Conservation (phyloP, 2,113 vertebrate species). For the Amazona guildingii region DNA sequence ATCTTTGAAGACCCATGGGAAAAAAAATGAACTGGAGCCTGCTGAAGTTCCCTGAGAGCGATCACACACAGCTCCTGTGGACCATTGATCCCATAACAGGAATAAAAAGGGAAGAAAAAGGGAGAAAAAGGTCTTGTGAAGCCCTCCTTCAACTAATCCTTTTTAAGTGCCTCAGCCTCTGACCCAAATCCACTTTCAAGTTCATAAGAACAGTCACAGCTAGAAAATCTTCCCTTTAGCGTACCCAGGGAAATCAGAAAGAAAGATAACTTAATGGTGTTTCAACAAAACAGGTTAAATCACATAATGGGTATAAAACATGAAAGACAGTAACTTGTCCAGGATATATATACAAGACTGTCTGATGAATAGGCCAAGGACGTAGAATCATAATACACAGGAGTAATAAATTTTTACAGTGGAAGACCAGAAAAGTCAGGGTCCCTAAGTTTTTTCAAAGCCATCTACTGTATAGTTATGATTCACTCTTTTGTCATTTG, state of each 20-base stretch:
- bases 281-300: not conserved
- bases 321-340: not conserved
- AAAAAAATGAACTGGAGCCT: not conserved
- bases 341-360: rapidly evolving
- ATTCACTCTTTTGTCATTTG: not conserved
- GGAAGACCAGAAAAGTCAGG: not conserved
- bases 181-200: not conserved
- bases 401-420: not conserved
- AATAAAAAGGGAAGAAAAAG: not conserved
- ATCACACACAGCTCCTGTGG: not conserved
- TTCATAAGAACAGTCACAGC: not conserved
- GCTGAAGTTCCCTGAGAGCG: not conserved
- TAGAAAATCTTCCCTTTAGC: not conserved
- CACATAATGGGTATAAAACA: not conserved
- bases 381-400: not conserved
- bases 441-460: not conserved
- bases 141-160: not conserved
- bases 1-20: not conserved
- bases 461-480: not conserved
- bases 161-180: not conserved
- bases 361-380: not conserved
- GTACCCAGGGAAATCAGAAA: not conserved
- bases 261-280: not conserved
- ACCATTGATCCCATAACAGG: not conserved
- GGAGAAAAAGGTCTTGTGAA: not conserved